phyloP scores from a whole-genome alignment of 2,888 invertebrate species.

The Thymelicus sylvestris region DNA sequence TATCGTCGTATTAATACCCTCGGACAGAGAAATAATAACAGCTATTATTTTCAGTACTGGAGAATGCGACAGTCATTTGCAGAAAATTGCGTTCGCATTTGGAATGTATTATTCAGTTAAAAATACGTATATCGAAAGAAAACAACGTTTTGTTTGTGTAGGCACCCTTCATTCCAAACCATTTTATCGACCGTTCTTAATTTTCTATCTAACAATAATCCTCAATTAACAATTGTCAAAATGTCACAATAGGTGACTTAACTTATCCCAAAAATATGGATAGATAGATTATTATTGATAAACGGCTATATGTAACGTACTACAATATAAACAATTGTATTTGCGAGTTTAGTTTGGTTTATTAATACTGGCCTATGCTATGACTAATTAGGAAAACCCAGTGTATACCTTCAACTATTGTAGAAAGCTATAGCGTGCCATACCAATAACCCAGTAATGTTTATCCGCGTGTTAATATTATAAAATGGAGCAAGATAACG shows the following conservation, averaged over 20 bases:
- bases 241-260: too few species aligned
- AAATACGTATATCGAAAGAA: not conserved
- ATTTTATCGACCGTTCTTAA: too few species aligned
- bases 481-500: slow-evolving; percentile 21
- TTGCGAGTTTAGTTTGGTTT: too few species aligned
- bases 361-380: too few species aligned
- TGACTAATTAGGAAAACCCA: not conserved
- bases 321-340: too few species aligned
- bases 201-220: too few species aligned
- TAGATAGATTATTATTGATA: too few species aligned
- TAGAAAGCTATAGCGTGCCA: slow-evolving; percentile 24
- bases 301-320: too few species aligned
- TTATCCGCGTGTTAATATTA: slow-evolving; percentile 18
- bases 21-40: slow-evolving; percentile 15
- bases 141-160: too few species aligned
- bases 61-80: slow-evolving; percentile 12
- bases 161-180: too few species aligned
- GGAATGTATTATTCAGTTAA: not conserved
- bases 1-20: slow-evolving; percentile 17
- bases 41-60: slow-evolving; percentile 17
- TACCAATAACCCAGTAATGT: not conserved
- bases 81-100: slow-evolving; percentile 11
- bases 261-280: too few species aligned
- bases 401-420: not conserved
- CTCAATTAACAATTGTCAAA: too few species aligned